Conservation (phyloP, 2,113 vertebrate genomes). For the Argyrosomus japonicus region DNA sequence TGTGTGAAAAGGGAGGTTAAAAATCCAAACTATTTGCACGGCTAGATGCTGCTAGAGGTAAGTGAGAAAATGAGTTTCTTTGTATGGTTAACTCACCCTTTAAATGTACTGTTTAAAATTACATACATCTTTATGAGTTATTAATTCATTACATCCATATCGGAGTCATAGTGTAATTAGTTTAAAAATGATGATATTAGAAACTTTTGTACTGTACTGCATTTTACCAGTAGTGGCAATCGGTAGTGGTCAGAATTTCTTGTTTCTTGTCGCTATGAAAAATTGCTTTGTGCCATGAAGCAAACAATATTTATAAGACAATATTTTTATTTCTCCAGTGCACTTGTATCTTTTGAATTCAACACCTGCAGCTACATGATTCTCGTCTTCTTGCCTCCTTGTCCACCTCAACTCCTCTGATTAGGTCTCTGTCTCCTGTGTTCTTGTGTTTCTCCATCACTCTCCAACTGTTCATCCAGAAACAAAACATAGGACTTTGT, state of each 20-base stretch:
- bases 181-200: background rate
- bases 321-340: background rate
- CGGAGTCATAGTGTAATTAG: background rate
- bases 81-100: background rate
- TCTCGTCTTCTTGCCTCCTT: background rate
- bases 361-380: background rate
- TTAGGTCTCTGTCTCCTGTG: background rate
- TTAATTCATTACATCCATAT: background rate
- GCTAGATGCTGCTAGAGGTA: background rate
- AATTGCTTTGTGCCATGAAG: background rate
- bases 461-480: background rate
- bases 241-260: background rate
- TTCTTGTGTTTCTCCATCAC: background rate
- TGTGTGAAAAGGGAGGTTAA: background rate
- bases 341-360: background rate
- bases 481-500: background rate
- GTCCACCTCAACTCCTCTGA: background rate
- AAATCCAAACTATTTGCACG: background rate
- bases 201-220: background rate
- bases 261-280: background rate
- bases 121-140: background rate
- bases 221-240: background rate
- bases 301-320: background rate
- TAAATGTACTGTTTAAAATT: background rate
- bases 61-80: no score